These are phyloP conservation scores for Parapsyche elsis DNA, from an alignment of 1,140 invertebrate species.

Conservation along the genomic window DNA sequence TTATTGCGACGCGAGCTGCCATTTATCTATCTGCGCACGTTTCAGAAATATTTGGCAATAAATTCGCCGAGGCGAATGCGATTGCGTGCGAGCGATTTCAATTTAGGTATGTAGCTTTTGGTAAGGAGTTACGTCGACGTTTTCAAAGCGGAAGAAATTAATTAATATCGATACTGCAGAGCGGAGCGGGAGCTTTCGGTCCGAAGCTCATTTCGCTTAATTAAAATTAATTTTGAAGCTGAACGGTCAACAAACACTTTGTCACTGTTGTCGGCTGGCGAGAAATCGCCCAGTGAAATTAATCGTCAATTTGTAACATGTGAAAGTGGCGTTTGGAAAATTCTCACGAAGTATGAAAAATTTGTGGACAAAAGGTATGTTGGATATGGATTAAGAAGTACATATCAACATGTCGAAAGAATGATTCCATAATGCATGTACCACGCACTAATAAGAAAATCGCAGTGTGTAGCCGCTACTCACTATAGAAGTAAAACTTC, in stretches of 20 bases:
- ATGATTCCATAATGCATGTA: too few species aligned
- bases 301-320: constrained; percentile 12
- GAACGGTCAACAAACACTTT: constrained; percentile 29
- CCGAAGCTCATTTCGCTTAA: constrained; percentile 11
- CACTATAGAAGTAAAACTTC: too few species aligned
- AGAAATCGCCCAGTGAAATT: background rate
- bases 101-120: background rate
- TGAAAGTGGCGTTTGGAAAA: background rate
- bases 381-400: too few species aligned
- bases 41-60: constrained; percentile 37
- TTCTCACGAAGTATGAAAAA: background rate
- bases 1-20: background rate
- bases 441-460: too few species aligned
- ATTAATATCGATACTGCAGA: background rate
- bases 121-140: too few species aligned
- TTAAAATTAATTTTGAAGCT: constrained; percentile 16
- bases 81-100: constrained; percentile 21
- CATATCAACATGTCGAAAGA: too few species aligned
- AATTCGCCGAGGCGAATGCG: constrained; percentile 27
- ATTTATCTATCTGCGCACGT: constrained; percentile 29
- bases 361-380: too few species aligned
- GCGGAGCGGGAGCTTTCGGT: background rate
- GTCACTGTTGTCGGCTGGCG: background rate
- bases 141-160: constrained; percentile 22
- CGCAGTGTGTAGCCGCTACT: too few species aligned